These are phyloP conservation scores for Pao palembangensis DNA, from an alignment of 2,113 vertebrate species.

Conservation along the genomic window DNA sequence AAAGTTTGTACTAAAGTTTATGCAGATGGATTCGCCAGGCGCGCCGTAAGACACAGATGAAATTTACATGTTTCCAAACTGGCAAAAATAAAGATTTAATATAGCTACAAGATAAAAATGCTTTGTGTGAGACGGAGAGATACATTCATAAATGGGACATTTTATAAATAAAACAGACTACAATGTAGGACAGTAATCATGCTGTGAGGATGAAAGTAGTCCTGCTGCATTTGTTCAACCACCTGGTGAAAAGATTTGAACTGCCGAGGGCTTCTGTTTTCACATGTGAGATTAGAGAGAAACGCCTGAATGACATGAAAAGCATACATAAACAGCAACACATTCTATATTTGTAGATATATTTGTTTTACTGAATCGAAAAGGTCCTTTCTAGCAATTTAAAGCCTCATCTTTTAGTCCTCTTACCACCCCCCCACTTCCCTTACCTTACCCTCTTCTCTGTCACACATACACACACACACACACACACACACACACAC, in stretches of 20 bases:
- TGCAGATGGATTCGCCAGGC: conserved; percentile 19
- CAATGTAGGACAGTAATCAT: conserved; percentile 24
- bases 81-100: conserved; percentile 52
- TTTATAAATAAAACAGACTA: conserved; percentile 39
- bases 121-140: conserved; percentile 1
- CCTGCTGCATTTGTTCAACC: conserved; percentile 28
- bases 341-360: not conserved
- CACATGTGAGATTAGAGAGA: not conserved
- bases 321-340: not conserved
- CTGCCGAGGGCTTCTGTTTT: conserved; percentile 28
- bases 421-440: not conserved
- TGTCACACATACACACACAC: conserved; percentile 7
- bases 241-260: conserved; percentile 51
- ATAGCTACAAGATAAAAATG: conserved; percentile 23
- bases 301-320: not conserved
- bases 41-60: conserved; percentile 40
- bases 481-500: conserved; percentile 45
- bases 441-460: conserved; percentile 1
- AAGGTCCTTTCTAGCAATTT: not conserved
- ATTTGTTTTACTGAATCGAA: not conserved
- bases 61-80: conserved; percentile 47
- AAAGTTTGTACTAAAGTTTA: conserved; percentile 42
- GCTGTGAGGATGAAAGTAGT: conserved; percentile 34
- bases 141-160: conserved; percentile 26
- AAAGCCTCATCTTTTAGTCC: not conserved